These are phyloP conservation scores for Lithophane socia DNA, from an alignment of 2,888 invertebrate genomes.

Conservation along the genomic window DNA sequence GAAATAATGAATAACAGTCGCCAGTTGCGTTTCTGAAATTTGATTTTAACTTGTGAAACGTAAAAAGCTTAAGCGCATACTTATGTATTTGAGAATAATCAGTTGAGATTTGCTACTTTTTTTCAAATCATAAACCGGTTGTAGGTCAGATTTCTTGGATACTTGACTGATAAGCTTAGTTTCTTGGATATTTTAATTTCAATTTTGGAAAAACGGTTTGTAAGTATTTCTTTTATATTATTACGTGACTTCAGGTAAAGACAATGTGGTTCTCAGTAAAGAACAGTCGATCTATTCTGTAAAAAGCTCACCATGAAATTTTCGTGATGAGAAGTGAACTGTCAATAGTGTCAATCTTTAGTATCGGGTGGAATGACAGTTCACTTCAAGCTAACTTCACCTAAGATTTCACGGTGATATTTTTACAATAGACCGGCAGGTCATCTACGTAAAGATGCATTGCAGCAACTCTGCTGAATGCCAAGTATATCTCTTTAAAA, in stretches of 20 bases:
- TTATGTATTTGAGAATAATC: too few relatives aligned
- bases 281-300: too few relatives aligned
- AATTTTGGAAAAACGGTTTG: background rate
- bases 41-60: too few relatives aligned
- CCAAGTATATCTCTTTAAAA: background rate
- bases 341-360: background rate
- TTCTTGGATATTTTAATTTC: background rate
- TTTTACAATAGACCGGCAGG: background rate
- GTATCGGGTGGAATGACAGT: background rate
- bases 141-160: background rate
- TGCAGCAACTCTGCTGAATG: background rate
- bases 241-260: background rate
- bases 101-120: too few relatives aligned
- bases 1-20: too few relatives aligned
- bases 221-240: background rate
- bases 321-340: too few relatives aligned
- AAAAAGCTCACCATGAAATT: background rate
- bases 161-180: conserved; percentile 6
- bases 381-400: background rate
- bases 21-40: too few relatives aligned
- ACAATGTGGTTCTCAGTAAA: background rate
- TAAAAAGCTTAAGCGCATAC: too few relatives aligned
- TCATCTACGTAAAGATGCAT: background rate
- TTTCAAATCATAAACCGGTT: too few relatives aligned
- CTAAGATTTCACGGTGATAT: background rate